Evolutionary conservation across 2,113 vertebrate species (phyloP).

Genomic region (Pseudorhombus dupliciocellatus): DNA sequence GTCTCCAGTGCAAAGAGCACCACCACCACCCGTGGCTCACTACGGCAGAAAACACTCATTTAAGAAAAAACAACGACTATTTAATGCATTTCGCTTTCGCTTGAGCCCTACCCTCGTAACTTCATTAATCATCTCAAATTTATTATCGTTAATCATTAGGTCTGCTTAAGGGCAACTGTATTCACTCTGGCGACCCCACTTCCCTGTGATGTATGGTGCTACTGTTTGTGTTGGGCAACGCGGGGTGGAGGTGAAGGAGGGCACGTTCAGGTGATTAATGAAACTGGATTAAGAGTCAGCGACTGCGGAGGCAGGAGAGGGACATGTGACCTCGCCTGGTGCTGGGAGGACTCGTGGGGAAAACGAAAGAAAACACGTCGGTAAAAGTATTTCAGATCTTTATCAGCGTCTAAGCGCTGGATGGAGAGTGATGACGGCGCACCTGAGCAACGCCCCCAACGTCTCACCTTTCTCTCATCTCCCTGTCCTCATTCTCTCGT

Average conservation of each 20-base stretch:
- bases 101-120: neutral
- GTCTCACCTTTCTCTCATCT: too few species aligned
- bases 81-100: too few species aligned
- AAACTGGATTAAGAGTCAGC: slow-evolving; percentile 44
- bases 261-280: slow-evolving; percentile 54
- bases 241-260: slow-evolving; percentile 36
- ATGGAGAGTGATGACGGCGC: too few species aligned
- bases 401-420: too few species aligned
- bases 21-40: neutral
- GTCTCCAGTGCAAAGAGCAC: neutral
- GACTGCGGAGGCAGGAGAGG: slow-evolving; percentile 13
- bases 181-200: neutral
- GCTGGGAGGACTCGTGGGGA: neutral
- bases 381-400: too few species aligned
- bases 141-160: slow-evolving; percentile 31
- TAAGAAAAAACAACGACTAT: neutral
- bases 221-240: slow-evolving; percentile 36
- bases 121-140: slow-evolving; percentile 12
- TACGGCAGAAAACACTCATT: too few species aligned
- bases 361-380: too few species aligned
- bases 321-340: slow-evolving; percentile 5
- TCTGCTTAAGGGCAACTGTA: slow-evolving; percentile 21
- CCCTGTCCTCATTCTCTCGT: too few species aligned
- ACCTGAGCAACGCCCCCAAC: too few species aligned
- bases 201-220: slow-evolving; percentile 42